Base-by-base conservation (phyloP, 2,888 invertebrate species). In the Ashinkailepas kermadecensis region DNA sequence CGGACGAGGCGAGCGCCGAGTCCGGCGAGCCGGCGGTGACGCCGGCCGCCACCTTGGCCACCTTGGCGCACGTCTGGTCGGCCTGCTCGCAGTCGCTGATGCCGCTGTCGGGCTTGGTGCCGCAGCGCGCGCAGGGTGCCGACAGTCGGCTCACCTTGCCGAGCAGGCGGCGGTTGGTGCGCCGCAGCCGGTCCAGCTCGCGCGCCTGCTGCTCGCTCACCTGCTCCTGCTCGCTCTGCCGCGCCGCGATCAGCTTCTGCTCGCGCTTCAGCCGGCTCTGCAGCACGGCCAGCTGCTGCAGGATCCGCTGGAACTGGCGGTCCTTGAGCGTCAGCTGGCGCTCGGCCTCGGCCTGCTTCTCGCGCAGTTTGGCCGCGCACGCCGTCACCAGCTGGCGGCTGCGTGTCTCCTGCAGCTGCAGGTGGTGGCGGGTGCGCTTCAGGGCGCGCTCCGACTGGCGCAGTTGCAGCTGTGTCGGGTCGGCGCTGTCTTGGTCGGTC, bases 191-290 rank as follows among this genome's bases (percentile, higher is more conserved):
- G 15, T 90, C 88, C 83, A 93, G 92, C 87, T 93, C 92, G 84
- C 91, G 90, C 85, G 91, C 91, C 86, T 93, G 93, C 82, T 91
- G 89, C 86, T 91, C 90, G 83, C 93, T 93, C 80, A 93, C 90
- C 86, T 90, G 91, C 86, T 93, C 93, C 86, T 93, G 92, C 86
- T 93, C 92, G 83, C 90, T 90, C 25, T 93, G 89, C 81, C 92
- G 90, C 82, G 91, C 90, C 83, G 91, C 90, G 84, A 94, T 92
- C 85, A 91, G 91, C 85, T 92, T 91, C 86, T 93, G 93, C 86
- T 94, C 93, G 58, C 79, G 58, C 58, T 25, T 79, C 56, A 94
- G 88, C 13, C 93, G 89, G 13, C 93, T 92, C 87, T 94, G 93
- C 81, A 93, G 90, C 70, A 92, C 90, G 70, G 93, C 90, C 82